Conservation (phyloP, 2,113 vertebrate species). For the Phylloscopus whistleri region DNA sequence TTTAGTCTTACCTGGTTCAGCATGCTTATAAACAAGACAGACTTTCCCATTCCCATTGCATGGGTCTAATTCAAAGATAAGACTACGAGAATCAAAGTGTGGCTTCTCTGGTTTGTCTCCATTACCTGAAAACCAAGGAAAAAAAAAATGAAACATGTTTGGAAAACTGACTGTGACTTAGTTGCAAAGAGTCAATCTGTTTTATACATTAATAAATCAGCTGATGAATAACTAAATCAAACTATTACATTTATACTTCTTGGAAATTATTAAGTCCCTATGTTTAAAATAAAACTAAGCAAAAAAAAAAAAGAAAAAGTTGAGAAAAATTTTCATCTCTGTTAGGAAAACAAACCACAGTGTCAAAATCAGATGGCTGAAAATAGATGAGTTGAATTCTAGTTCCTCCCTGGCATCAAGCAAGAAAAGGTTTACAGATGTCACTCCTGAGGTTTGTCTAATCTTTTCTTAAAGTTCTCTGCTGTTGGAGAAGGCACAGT, state of each 20-base stretch:
- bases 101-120: constrained; percentile 74
- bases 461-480: not conserved
- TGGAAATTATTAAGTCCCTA: not conserved
- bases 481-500: not conserved
- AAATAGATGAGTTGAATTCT: not conserved
- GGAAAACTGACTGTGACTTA: not conserved
- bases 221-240: not conserved
- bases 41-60: constrained; percentile 91
- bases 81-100: constrained; percentile 87
- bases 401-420: not conserved
- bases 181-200: not conserved
- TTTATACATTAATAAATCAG: not conserved
- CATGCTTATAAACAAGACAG: constrained; percentile 91
- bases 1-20: constrained; percentile 79
- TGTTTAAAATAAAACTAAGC: not conserved
- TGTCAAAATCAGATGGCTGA: not conserved
- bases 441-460: not conserved
- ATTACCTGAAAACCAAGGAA: constrained; percentile 49
- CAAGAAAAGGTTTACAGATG: not conserved
- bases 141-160: not conserved
- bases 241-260: not conserved
- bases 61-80: constrained; percentile 90
- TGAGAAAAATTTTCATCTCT: not conserved
- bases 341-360: not conserved
- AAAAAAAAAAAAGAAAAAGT: not conserved